phyloP scores from a whole-genome alignment of 2,888 invertebrate species.

The Cheilosia urbana region DNA sequence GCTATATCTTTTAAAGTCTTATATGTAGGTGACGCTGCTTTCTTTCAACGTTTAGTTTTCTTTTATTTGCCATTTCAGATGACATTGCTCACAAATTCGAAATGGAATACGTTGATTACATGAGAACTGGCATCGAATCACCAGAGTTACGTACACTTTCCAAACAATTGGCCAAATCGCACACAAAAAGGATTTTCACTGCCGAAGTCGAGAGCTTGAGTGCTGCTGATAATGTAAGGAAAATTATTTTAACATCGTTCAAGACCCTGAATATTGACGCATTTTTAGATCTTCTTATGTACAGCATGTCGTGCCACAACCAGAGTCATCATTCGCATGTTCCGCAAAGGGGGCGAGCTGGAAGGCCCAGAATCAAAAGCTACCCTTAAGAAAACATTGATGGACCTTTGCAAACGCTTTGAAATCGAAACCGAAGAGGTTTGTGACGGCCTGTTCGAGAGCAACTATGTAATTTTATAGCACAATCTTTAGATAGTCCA shows the following conservation, averaged over 20 bases:
- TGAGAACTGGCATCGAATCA: conserved; percentile 79
- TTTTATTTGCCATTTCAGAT: conserved; percentile 62
- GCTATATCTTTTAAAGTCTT: too few species aligned
- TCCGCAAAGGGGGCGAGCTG: conserved; percentile 84
- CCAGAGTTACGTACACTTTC: conserved; percentile 77
- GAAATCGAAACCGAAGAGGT: conserved; percentile 86
- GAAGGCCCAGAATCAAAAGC: conserved; percentile 77
- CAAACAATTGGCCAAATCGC: conserved; percentile 79
- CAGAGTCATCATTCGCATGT: conserved; percentile 79
- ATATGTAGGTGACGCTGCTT: too few species aligned
- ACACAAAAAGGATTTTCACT: conserved; percentile 79
- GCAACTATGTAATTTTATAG: conserved; percentile 85
- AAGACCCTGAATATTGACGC: background rate
- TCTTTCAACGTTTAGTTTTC: background rate
- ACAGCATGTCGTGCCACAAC: conserved; percentile 79
- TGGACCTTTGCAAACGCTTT: conserved; percentile 85
- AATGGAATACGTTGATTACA: conserved; percentile 78
- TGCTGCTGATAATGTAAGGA: conserved; percentile 73
- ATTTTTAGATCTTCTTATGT: conserved; percentile 78
- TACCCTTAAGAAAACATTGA: conserved; percentile 81
- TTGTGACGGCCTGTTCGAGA: conserved; percentile 86
- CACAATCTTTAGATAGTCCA: background rate
- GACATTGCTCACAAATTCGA: conserved; percentile 78
- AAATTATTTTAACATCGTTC: background rate
- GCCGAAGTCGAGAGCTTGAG: conserved; percentile 78